phyloP scores from a whole-genome alignment of 2,797 vertebrate species.

The Pangasius larnaudii region DNA sequence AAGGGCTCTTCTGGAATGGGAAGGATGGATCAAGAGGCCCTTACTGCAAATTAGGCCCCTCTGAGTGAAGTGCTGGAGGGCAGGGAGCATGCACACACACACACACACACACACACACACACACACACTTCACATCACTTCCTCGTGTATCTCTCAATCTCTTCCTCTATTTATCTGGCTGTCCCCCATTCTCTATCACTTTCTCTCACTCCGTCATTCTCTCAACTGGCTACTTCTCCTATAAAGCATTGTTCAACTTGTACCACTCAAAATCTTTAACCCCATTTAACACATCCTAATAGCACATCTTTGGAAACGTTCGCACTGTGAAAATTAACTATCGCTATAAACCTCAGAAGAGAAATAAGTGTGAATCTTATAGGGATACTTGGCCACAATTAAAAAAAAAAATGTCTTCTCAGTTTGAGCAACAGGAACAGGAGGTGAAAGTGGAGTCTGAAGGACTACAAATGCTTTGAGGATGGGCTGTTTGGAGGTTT shows the following conservation, averaged over 20 bases:
- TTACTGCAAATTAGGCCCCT: slow-evolving; percentile 64
- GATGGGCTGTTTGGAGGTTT: background rate
- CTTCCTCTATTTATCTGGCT: slow-evolving; percentile 15
- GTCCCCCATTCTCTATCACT: background rate
- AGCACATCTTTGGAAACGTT: background rate
- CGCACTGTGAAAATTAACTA: background rate
- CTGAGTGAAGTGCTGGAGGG: slow-evolving; percentile 56
- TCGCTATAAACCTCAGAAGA: background rate
- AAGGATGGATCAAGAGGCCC: slow-evolving; percentile 60
- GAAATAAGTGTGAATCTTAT: background rate
- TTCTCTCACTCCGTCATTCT: background rate
- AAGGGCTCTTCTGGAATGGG: slow-evolving; percentile 48
- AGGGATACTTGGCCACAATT: background rate
- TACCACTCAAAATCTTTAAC: slow-evolving; percentile 63
- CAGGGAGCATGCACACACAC: slow-evolving; percentile 32
- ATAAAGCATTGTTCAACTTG: slow-evolving; percentile 59
- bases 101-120: slow-evolving; percentile 30
- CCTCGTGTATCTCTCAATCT: background rate
- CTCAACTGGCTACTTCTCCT: background rate
- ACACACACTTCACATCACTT: slow-evolving; percentile 15
- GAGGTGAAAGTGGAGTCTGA: background rate
- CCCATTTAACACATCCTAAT: slow-evolving; percentile 53
- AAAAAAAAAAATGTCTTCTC: background rate
- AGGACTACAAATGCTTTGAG: background rate
- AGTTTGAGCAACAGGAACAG: background rate